A percentile compares a stretch with the other conserved stretches of the same genome.
Conservation (phyloP, 2,888 invertebrate genomes). For the Dasypolia templi region DNA sequence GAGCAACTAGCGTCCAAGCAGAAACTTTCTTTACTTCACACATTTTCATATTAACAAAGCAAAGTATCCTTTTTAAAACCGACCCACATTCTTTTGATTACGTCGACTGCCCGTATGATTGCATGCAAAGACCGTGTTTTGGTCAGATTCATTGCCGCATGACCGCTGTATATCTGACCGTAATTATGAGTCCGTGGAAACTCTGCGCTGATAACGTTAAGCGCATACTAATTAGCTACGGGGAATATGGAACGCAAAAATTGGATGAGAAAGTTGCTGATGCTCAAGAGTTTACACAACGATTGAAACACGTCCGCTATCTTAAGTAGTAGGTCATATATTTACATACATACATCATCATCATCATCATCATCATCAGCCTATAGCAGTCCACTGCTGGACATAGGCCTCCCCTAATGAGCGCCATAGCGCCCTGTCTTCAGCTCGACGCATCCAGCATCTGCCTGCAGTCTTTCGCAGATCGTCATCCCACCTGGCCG, state of each 20-base stretch:
- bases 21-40: too few species aligned
- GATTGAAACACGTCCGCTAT: slow-evolving; percentile 2
- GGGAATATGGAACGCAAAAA: slow-evolving; percentile 56
- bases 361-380: too few species aligned
- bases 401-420: too few species aligned
- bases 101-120: slow-evolving; percentile 63
- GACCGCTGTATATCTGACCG: slow-evolving; percentile 67
- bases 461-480: too few species aligned
- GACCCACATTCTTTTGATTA: slow-evolving; percentile 32
- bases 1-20: background rate
- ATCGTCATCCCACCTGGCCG: too few species aligned
- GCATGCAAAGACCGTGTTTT: slow-evolving; percentile 81
- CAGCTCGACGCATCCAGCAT: too few species aligned
- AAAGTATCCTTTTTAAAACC: slow-evolving; percentile 6
- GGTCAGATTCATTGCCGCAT: slow-evolving; percentile 67
- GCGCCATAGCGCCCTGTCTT: too few species aligned
- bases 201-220: slow-evolving; percentile 52
- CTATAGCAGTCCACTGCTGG: too few species aligned
- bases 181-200: slow-evolving; percentile 67
- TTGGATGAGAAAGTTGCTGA: slow-evolving; percentile 46
- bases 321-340: background rate
- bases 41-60: background rate
- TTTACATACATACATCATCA: too few species aligned
- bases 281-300: slow-evolving; percentile 13
- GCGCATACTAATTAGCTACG: slow-evolving; percentile 62